Percentiles rank a stretch among this genome's conserved stretches.
phyloP scores from a whole-genome alignment of 2,888 invertebrate species.

The Orthosia incerta region DNA sequence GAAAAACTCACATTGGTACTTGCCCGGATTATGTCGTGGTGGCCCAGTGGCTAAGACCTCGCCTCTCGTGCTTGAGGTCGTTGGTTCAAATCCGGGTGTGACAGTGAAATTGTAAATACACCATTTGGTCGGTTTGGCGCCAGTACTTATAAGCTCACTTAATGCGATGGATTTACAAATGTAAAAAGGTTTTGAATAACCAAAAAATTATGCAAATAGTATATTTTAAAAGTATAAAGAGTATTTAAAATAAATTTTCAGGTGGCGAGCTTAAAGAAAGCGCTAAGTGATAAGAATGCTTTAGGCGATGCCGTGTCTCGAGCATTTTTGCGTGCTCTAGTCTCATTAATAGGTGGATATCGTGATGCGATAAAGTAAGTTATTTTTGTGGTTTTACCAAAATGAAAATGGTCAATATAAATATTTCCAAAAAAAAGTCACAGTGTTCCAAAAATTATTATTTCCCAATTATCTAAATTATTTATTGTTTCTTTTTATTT shows the following conservation, averaged over 20 bases:
- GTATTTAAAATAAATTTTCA: conserved; percentile 78
- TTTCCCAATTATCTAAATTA: background rate
- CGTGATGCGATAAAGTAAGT: conserved; percentile 95
- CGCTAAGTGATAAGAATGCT: conserved; percentile 94
- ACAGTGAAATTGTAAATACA: too few species aligned
- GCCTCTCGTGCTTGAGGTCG: too few species aligned
- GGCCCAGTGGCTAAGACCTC: too few species aligned
- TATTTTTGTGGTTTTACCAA: background rate
- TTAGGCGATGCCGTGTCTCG: conserved; percentile 98
- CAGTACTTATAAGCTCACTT: too few species aligned
- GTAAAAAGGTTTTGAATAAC: too few species aligned
- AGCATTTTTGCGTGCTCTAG: conserved; percentile 97
- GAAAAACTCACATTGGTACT: too few species aligned
- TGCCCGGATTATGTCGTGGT: too few species aligned
- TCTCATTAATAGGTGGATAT: conserved; percentile 98
- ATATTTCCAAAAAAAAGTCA: background rate
- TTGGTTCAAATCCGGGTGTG: too few species aligned
- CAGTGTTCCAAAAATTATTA: too few species aligned
- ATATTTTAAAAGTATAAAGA: background rate
- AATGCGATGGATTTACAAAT: too few species aligned
- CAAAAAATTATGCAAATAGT: too few species aligned
- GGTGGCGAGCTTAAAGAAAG: conserved; percentile 94
- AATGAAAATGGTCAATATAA: background rate
- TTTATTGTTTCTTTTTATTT: background rate
- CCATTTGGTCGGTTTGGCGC: too few species aligned